These are phyloP conservation scores for Brachypterus glaber DNA, from an alignment of 2,888 invertebrate species.

Conservation along the genomic window DNA sequence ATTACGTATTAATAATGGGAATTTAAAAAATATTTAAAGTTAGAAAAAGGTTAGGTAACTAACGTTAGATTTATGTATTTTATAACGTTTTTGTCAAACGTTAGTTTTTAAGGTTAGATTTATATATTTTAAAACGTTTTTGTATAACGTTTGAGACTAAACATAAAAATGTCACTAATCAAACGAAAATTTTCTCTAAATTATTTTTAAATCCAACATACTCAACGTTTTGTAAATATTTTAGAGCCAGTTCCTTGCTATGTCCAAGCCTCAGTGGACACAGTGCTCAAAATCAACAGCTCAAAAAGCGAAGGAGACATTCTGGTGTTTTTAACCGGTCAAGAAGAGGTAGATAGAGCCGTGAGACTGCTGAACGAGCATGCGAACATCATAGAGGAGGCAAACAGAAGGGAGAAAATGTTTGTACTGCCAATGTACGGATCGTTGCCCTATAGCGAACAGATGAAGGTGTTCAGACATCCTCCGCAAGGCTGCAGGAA, in stretches of 20 bases:
- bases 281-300: slow-evolving; percentile 80
- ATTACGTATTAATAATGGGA: too few relatives aligned
- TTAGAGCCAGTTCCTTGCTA: slow-evolving; percentile 83
- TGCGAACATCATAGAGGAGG: slow-evolving; percentile 46
- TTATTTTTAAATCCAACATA: too few relatives aligned
- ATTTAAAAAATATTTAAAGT: too few relatives aligned
- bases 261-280: slow-evolving; percentile 77
- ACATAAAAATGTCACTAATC: too few relatives aligned
- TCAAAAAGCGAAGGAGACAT: slow-evolving; percentile 78
- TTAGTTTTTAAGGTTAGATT: too few relatives aligned
- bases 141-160: too few relatives aligned
- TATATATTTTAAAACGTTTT: too few relatives aligned
- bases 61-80: too few relatives aligned
- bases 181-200: too few relatives aligned
- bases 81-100: too few relatives aligned
- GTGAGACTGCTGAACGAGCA: slow-evolving; percentile 56
- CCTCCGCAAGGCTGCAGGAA: slow-evolving; percentile 66
- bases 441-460: slow-evolving; percentile 69
- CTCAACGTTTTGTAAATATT: too few relatives aligned
- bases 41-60: too few relatives aligned
- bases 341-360: slow-evolving; percentile 84
- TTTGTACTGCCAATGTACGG: slow-evolving; percentile 86
- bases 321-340: slow-evolving; percentile 85
- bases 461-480: slow-evolving; percentile 71
- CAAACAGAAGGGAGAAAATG: slow-evolving; percentile 47